A percentile compares a stretch with the other conserved stretches of the same genome.
These are phyloP conservation scores for Drosophila punjabiensis DNA, from an alignment of 1,140 invertebrate genomes.

Conservation along the genomic window DNA sequence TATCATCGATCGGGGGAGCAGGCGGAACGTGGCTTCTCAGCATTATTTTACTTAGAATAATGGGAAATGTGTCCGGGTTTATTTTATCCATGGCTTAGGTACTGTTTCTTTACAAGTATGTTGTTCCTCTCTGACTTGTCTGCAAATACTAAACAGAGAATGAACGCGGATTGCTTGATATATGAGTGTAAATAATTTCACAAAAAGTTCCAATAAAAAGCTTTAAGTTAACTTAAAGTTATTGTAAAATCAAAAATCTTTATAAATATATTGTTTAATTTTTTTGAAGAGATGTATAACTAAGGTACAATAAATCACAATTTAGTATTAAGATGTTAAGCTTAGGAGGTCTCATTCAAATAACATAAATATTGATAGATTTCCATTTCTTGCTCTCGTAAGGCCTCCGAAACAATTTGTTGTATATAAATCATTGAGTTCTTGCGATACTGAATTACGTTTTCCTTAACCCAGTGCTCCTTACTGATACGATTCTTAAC, in stretches of 20 bases:
- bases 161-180: background rate
- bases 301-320: background rate
- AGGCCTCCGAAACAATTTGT: slow-evolving; percentile 7
- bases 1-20: background rate
- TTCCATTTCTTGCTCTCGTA: background rate
- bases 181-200: background rate
- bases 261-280: background rate
- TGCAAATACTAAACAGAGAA: background rate
- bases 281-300: background rate
- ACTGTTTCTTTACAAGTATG: background rate
- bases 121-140: background rate
- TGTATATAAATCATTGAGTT: slow-evolving; percentile 1
- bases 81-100: background rate
- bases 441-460: slow-evolving; percentile 9
- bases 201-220: background rate
- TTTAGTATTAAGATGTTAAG: background rate
- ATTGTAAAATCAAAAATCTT: background rate
- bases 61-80: background rate
- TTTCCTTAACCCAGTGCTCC: slow-evolving; percentile 30
- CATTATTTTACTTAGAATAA: slow-evolving; percentile 5
- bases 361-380: slow-evolving; percentile 29
- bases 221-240: background rate
- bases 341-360: background rate
- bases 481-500: slow-evolving; percentile 1
- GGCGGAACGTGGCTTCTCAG: background rate